Evolutionary conservation across 1,140 invertebrate species (phyloP).

Genomic region (Dufourea novaeangliae): DNA sequence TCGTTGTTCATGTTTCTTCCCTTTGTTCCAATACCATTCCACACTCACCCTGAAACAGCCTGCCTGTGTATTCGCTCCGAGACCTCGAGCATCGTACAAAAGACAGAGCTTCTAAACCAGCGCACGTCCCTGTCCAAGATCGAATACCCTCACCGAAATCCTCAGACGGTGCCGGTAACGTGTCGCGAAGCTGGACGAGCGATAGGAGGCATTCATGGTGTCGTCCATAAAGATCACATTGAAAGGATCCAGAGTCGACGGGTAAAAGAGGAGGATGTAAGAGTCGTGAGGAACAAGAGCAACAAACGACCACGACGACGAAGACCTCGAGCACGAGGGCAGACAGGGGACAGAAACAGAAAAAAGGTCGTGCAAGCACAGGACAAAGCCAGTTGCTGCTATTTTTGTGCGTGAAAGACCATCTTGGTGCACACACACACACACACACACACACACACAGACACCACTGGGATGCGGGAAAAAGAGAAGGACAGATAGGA

Average conservation of each 20-base stretch:
- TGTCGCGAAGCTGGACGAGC: neutral
- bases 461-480: neutral
- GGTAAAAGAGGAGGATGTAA: constrained; percentile 6
- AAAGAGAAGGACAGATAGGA: neutral
- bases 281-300: constrained; percentile 19
- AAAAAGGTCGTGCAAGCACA: constrained; percentile 51
- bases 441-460: constrained; percentile 11
- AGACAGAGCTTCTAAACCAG: no score
- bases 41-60: no score
- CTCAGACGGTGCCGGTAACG: neutral
- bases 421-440: constrained; percentile 8
- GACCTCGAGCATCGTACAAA: no score
- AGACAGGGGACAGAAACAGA: constrained; percentile 7
- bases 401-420: constrained; percentile 64
- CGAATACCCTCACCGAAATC: neutral
- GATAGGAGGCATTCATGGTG: neutral
- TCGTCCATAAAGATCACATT: neutral
- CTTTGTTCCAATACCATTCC: no score
- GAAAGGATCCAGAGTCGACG: constrained; percentile 6
- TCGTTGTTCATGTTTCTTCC: no score
- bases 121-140: neutral
- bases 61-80: no score
- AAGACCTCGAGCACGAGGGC: neutral
- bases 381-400: constrained; percentile 60
- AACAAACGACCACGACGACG: constrained; percentile 29